Base-by-base conservation (phyloP, 2,888 invertebrate genomes). In the Periphyllus acericola region DNA sequence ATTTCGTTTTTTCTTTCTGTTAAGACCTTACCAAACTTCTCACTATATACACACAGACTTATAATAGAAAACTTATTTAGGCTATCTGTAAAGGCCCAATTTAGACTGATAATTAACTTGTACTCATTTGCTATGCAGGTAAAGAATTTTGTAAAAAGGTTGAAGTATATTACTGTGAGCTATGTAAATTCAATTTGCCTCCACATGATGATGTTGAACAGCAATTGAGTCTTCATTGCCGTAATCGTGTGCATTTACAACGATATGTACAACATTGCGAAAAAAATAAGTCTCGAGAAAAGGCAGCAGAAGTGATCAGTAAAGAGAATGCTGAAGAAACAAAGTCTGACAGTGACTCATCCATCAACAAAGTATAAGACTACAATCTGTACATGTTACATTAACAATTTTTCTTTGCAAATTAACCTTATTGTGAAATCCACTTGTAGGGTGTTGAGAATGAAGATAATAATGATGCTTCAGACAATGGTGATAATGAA, bases 161-260 rank as follows among this genome's bases (percentile, higher is more conserved):
- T 84, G 95, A 96, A 92, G 95, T 95, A 21, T 94, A 94, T 92
- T 96, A 94, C 92, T 96, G 96, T 91, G 96, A 96, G 90, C 92
- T 96, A 89, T 96, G 96, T 92, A 94, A 95, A 90, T 93, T 94
- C 91, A 96, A 95, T 91, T 92, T 96, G 90, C 94, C 95, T 75
- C 93, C 94, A 66, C 91, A 91, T 91, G 93, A 94, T 89, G 93
- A 94, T 66, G 85, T 89, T 89, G 94, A 94, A 89, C 93, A 93
- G 89, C 93, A 94, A 78, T 91, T 94, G 90, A 94, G 94, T 55
- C 93, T 94, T 79, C 96, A 96, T 93, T 96, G 96, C 91, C 94
- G 95, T 88, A 93, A 94, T 90, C 94, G 96, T 89, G 93, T 94
- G 90, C 96, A 96, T 91, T 93, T 96, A 88, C 95, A 95, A 91